These are phyloP conservation scores for Tanypteryx hageni DNA, from an alignment of 2,888 invertebrate genomes.

Conservation along the genomic window DNA sequence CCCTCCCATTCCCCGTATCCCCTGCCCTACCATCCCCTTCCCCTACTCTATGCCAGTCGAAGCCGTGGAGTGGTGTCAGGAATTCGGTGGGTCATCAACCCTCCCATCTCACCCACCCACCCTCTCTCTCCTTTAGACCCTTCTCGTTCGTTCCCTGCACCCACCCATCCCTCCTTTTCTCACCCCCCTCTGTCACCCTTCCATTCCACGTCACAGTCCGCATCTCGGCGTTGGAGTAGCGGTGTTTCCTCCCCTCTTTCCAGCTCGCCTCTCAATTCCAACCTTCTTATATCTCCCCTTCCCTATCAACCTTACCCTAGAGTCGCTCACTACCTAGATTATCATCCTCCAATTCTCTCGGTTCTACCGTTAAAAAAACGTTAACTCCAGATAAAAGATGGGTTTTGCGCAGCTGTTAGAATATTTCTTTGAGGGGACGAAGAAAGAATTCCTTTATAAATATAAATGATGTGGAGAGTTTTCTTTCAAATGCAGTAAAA, in stretches of 20 bases:
- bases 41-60: constrained; percentile 67
- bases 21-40: constrained; percentile 69
- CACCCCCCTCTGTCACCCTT: background rate
- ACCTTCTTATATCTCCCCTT: background rate
- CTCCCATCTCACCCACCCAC: background rate
- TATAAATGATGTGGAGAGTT: too few species aligned
- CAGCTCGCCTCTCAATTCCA: background rate
- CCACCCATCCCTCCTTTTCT: background rate
- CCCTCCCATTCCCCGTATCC: constrained; percentile 71
- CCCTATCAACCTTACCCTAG: background rate
- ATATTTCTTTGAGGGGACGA: background rate
- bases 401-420: background rate
- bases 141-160: background rate
- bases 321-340: background rate
- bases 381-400: background rate
- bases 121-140: background rate
- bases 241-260: background rate
- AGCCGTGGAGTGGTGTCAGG: constrained; percentile 43
- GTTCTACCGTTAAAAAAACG: background rate
- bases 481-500: too few species aligned
- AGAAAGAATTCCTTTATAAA: too few species aligned
- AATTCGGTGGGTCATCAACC: constrained; percentile 32
- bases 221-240: background rate
- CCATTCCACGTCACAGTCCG: constrained; percentile 13
- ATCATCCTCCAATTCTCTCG: background rate